Base-by-base conservation (phyloP, 2,888 invertebrate genomes). In the Penaeus monodon region DNA sequence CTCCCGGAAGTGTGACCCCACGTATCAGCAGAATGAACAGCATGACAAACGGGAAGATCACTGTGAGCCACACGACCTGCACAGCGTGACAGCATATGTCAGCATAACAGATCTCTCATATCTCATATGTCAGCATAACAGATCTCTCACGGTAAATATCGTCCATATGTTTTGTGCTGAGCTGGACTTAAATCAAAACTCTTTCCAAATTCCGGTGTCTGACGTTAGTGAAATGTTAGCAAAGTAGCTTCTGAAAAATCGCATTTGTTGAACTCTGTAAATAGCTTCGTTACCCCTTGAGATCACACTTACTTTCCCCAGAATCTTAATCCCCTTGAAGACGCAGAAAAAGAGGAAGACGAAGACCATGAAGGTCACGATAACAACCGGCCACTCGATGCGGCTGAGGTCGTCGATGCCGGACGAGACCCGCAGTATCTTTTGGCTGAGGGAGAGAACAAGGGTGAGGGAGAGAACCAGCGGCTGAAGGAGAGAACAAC, bases 31-130 rank as follows among this genome's bases (percentile, higher is more conserved):
- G 93, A 66, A 95, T 93, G 90, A 95, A 93, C 17, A 97, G 93
- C 90, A 97, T 95, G 79, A 96, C 91, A 92, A 96, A 96, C 0
- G 97, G 97, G 92, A 97, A 97, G 29, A 96, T 94, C 0, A 97
- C 97, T 0, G 97, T 97, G 92, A 97, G 96, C 92, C 97, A 98
- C 20, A 97, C 97, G 65, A 95, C 94, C 94, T 94, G n/a, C n/a
- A n/a, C n/a, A n/a, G 91, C 38, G 4, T 38, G 10, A 8, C 14
- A 27, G 8, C 10, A 1, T 44, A 57, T 14, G 57, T 57, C 17
- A 57, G 17, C 57, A 14, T 14, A 57, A 57, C 57, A 57, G 57
- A 20, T 2, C 17, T 57, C n/a, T n/a, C n/a, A n/a, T n/a, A n/a
- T n/a, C n/a, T n/a, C n/a, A n/a, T n/a, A n/a, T n/a, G n/a, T n/a